Evolutionary conservation across 2,797 vertebrate species (phyloP), one percentile per base, ranked within the genome.

Genomic region (Brotula barbata): DNA sequence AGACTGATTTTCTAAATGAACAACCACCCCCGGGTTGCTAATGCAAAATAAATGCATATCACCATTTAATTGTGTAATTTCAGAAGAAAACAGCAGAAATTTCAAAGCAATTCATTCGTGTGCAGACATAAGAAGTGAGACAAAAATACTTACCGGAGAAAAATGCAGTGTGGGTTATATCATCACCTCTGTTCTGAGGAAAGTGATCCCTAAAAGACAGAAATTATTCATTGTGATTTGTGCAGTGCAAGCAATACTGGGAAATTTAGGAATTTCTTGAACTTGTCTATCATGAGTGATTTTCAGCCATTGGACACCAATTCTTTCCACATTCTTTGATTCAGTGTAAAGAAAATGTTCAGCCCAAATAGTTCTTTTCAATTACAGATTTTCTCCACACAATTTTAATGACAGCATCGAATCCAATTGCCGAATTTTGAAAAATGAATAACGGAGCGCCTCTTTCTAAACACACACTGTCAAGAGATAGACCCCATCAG

Each of bases 171-270:
- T 72, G 76, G 28, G 75, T 55, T 20, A 78, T 68, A 56, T 89
- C 86, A 10, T 91, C 87, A 22, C 63, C 69, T 72, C 77, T 86
- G 64, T 75, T 80, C 1, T 39, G 83, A 58, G 71, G 78, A 57
- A 87, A 84, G n/a, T 69, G 71, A 55, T 92, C 88, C 80, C 92
- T 93, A 64, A 76, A 78, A 78, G 6, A 65, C 19, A 75, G 72
- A 78, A 71, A 22, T 2, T 58, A 69, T 43, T 48, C 2, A 67
- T 39, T 39, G 31, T 33, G 31, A 33, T 33, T 6, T 6, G 11
- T 33, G 31, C 53, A 50, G 37, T 22, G 41, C 58, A 25, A 3
- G n/a, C n/a, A n/a, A n/a, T n/a, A n/a, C n/a, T n/a, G n/a, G n/a
- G n/a, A n/a, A n/a, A n/a, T n/a, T n/a, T n/a, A n/a, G n/a, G n/a